Evolutionary conservation across 2,888 invertebrate genomes (phyloP), one percentile per base, ranked within the genome.

Genomic region (Brenthis ino): DNA sequence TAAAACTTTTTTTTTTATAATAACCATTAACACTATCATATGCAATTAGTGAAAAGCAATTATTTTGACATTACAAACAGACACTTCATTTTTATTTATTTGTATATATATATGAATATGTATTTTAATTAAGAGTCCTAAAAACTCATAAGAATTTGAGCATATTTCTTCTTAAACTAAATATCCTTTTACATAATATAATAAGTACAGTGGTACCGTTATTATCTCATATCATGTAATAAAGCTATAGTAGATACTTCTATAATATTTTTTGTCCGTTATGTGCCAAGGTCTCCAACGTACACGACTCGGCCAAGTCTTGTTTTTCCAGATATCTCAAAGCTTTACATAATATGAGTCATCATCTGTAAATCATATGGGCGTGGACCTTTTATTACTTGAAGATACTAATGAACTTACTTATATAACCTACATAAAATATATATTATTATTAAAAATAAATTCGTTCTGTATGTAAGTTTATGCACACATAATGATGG

Each of bases 271-370:
- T 69, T 67, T 63, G 67, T 67, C 72, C 69, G 72, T 74, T 71
- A 74, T 70, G 60, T 66, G 58, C 74, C 70, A 73, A 73, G 72
- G 72, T 61, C 72, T 67, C 57, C 54, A n/a, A 53, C 65, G 69
- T 69, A 67, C 70, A 69, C 73, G 73, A 72, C 66, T 57, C 65
- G 12, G 65, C 57, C 43, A 65, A 60, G 58, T 65, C 70, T 69
- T 57, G 70, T 72, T 74, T 72, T 70, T 67, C 57, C 67, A 64
- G 67, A 67, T 70, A 67, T 67, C 65, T 65, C 57, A 64, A 65
- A 67, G 58, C 64, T 72, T 72, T 70, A 69, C 65, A 68, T 69
- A 72, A 67, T 60, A 20, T 74, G 70, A 72, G 64, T 74, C 74
- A 74, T 67, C 70, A 56, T 51, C 60, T 20, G 54, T 56, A 43